These are phyloP conservation scores for Shinisaurus crocodilurus DNA, from an alignment of 2,113 vertebrate species.

Conservation along the genomic window DNA sequence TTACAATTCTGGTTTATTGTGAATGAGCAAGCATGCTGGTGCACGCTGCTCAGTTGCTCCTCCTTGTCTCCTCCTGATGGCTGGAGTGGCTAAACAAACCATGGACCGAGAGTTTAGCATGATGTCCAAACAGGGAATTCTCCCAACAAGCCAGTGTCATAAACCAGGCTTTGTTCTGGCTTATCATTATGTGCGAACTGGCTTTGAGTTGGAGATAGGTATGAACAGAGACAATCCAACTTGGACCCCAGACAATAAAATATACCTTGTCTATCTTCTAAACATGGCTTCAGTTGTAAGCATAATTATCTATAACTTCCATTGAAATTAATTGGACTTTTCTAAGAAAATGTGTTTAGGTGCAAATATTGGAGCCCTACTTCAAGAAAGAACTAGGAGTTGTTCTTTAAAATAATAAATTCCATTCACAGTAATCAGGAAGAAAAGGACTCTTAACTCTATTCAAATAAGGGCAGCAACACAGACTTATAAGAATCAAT, in stretches of 20 bases:
- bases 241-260: not conserved
- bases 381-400: rapidly evolving
- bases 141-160: too few species aligned
- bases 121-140: too few species aligned
- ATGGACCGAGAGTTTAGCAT: too few species aligned
- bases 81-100: too few species aligned
- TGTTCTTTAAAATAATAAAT: not conserved
- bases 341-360: not conserved
- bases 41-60: too few species aligned
- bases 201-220: not conserved
- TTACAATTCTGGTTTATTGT: too few species aligned
- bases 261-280: not conserved
- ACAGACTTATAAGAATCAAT: constrained; percentile 25
- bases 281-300: not conserved
- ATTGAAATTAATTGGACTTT: not conserved
- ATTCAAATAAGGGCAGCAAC: not conserved
- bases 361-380: not conserved
- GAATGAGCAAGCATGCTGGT: too few species aligned
- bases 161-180: too few species aligned
- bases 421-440: not conserved
- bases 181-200: too few species aligned
- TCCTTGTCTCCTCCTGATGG: too few species aligned
- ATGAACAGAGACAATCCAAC: not conserved
- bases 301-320: not conserved
- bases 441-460: not conserved